Conservation (phyloP, 1,140 invertebrate genomes). For the Rhizoglyphus robini region DNA sequence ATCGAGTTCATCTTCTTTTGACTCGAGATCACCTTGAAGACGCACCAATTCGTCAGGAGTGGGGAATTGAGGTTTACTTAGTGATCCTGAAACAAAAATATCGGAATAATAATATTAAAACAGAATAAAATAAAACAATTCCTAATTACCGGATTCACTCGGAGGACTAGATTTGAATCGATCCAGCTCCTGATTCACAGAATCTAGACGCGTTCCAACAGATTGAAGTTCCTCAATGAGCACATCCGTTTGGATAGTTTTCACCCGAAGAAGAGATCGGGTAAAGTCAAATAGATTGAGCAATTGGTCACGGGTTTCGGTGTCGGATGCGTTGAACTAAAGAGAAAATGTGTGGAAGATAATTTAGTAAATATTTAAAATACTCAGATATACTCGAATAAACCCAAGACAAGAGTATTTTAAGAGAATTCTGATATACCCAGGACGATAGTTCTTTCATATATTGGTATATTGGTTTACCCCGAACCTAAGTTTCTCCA, state of each 20-base stretch:
- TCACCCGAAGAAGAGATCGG: slow-evolving; percentile 14
- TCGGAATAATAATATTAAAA: no score
- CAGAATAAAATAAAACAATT: no score
- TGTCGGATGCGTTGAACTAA: neutral
- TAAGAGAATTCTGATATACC: no score
- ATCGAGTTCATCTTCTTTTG: slow-evolving; percentile 15
- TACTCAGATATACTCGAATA: neutral
- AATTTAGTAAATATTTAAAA: neutral
- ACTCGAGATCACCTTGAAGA: slow-evolving; percentile 7
- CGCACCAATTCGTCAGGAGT: neutral
- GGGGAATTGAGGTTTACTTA: neutral
- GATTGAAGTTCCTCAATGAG: slow-evolving; percentile 19
- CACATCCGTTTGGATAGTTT: slow-evolving; percentile 18
- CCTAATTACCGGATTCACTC: neutral
- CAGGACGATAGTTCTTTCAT: no score
- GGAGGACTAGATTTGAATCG: neutral
- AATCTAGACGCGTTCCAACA: neutral
- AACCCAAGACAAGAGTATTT: no score
- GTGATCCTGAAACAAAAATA: no score
- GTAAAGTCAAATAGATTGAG: slow-evolving; percentile 4
- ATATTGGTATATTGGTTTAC: no score
- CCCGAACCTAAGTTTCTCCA: no score
- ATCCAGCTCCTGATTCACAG: slow-evolving; percentile 1
- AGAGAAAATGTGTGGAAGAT: neutral
- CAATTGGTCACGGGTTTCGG: neutral